Evolutionary conservation across 2,888 invertebrate species (phyloP).

Genomic region (Caenorhabditis japonica): DNA sequence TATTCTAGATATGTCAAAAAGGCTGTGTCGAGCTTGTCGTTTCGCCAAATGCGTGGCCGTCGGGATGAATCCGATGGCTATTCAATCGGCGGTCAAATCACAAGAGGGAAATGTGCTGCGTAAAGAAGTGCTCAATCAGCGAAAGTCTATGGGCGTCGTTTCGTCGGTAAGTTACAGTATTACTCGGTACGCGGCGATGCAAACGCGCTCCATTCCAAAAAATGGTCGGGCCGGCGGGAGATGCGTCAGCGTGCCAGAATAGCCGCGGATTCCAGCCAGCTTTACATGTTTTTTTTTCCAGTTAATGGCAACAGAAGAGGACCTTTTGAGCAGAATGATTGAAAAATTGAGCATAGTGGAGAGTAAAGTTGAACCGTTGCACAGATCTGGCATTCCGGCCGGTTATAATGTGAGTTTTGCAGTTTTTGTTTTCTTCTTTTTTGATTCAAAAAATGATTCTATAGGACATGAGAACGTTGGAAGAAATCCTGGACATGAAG

Average conservation of each 20-base stretch:
- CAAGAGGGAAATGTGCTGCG: conserved; percentile 26
- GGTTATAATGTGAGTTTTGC: conserved; percentile 36
- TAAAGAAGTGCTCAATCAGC: conserved; percentile 21
- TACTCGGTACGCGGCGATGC: too few relatives aligned
- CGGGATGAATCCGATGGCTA: conserved; percentile 45
- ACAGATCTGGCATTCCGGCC: conserved; percentile 28
- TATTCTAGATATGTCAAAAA: conserved; percentile 42
- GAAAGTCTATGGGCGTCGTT: conserved; percentile 28
- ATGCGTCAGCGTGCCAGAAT: too few relatives aligned
- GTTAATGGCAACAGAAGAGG: conserved; percentile 38
- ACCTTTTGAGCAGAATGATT: conserved; percentile 43
- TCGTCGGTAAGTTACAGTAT: conserved; percentile 16
- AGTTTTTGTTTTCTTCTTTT: not conserved
- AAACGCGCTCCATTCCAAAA: not conserved
- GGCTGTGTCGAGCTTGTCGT: conserved; percentile 50
- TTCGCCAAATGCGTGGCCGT: conserved; percentile 47
- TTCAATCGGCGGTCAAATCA: conserved; percentile 36
- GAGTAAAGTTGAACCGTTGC: conserved; percentile 45
- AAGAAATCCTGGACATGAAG: conserved; percentile 30
- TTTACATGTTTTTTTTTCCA: not conserved
- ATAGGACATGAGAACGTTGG: conserved; percentile 31
- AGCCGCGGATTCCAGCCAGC: too few relatives aligned
- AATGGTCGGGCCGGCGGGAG: too few relatives aligned
- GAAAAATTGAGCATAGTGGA: conserved; percentile 55
- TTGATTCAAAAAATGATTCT: too few relatives aligned